Evolutionary conservation across 1,140 invertebrate species (phyloP).

Genomic region (Drusus annulatus): DNA sequence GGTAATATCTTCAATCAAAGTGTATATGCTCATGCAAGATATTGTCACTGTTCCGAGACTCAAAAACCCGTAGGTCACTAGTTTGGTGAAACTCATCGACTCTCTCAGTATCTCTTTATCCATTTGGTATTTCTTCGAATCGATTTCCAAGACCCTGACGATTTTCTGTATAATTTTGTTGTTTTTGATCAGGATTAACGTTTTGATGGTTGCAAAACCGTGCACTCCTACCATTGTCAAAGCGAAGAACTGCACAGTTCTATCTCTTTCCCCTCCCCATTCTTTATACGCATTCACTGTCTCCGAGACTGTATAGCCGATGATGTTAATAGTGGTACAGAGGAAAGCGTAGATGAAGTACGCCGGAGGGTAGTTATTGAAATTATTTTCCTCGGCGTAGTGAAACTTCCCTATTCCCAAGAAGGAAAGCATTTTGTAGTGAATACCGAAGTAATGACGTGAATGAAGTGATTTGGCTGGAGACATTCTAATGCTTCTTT

Average conservation of each 20-base stretch:
- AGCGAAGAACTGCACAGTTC: slow-evolving; percentile 45
- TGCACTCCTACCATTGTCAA: slow-evolving; percentile 48
- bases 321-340: slow-evolving; percentile 38
- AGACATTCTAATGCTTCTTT: neutral
- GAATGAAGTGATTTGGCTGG: neutral
- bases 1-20: slow-evolving; percentile 44
- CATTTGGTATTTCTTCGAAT: slow-evolving; percentile 42
- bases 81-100: slow-evolving; percentile 41
- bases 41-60: slow-evolving; percentile 52
- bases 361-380: slow-evolving; percentile 49
- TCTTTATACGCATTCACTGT: slow-evolving; percentile 50
- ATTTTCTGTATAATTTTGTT: slow-evolving; percentile 56
- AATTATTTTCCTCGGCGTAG: slow-evolving; percentile 52
- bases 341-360: slow-evolving; percentile 48
- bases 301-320: slow-evolving; percentile 49
- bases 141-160: slow-evolving; percentile 48
- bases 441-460: slow-evolving; percentile 50
- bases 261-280: slow-evolving; percentile 49
- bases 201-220: slow-evolving; percentile 51
- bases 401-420: slow-evolving; percentile 55
- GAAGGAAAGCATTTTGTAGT: slow-evolving; percentile 44
- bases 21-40: slow-evolving; percentile 43
- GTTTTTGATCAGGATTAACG: slow-evolving; percentile 52
- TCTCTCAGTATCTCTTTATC: slow-evolving; percentile 35
- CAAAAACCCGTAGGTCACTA: slow-evolving; percentile 49